phyloP scores from a whole-genome alignment of 2,797 vertebrate species.

The Sebastes hubbsi region DNA sequence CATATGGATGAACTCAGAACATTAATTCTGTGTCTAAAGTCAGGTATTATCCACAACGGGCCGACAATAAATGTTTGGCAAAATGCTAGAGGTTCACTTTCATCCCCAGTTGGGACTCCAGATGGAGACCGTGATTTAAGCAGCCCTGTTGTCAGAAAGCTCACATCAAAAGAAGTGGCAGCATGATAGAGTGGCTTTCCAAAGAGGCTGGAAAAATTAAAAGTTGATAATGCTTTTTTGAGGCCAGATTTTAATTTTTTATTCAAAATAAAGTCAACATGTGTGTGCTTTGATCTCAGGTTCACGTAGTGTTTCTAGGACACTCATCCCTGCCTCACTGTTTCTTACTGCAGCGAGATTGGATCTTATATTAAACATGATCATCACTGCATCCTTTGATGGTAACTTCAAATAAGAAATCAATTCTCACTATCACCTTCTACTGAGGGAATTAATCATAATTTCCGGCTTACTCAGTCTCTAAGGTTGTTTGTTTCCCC shows the following conservation, averaged over 20 bases:
- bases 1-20: not conserved
- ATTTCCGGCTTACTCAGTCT: not conserved
- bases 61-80: constrained; percentile 7
- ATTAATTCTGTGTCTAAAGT: constrained; percentile 7
- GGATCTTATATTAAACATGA: not conserved
- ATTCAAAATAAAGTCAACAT: constrained; percentile 16
- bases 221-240: constrained; percentile 37
- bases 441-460: not conserved
- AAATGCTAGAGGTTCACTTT: constrained; percentile 22
- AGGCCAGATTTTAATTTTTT: constrained; percentile 25
- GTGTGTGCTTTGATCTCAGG: not conserved
- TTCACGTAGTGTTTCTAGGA: not conserved
- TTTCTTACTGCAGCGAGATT: not conserved
- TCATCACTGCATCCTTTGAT: constrained; percentile 6
- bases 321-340: not conserved
- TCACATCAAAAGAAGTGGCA: constrained; percentile 32
- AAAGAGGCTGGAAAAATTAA: constrained; percentile 27
- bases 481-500: not conserved
- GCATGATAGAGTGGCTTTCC: constrained; percentile 32
- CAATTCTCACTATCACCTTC: not conserved
- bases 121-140: constrained; percentile 29
- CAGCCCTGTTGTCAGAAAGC: constrained; percentile 24
- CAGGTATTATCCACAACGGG: constrained; percentile 16
- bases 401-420: not conserved
- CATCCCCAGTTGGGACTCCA: constrained; percentile 9